phyloP scores from a whole-genome alignment of 2,113 vertebrate species.

The Podilymbus podiceps region DNA sequence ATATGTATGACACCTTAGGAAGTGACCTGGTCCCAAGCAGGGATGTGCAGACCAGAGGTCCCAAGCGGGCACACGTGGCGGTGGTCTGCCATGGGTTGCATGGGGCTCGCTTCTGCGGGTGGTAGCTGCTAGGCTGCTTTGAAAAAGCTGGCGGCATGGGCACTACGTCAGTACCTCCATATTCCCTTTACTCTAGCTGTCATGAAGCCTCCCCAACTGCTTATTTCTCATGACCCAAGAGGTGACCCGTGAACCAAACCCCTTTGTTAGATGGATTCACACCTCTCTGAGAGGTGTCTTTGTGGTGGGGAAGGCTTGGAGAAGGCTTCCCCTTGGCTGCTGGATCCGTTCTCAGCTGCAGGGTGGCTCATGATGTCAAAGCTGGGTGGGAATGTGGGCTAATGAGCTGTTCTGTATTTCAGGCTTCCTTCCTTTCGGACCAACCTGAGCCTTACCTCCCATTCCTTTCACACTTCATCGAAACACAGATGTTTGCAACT shows the following conservation, averaged over 20 bases:
- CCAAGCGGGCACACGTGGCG: background rate
- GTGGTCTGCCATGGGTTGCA: background rate
- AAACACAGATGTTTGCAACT: conserved; percentile 98
- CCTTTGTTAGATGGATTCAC: background rate
- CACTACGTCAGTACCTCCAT: background rate
- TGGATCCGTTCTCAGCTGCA: fast-evolving
- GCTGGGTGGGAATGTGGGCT: fast-evolving
- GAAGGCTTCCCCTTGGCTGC: background rate
- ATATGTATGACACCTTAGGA: background rate
- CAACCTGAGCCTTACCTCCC: conserved; percentile 89
- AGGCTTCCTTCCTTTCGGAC: conserved; percentile 95
- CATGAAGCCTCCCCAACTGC: background rate
- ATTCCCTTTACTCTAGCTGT: background rate
- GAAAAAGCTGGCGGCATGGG: background rate
- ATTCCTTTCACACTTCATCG: conserved; percentile 95
- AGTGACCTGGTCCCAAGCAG: background rate
- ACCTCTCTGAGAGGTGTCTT: background rate
- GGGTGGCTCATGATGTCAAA: fast-evolving
- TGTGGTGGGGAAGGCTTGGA: background rate
- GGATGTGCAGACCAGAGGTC: background rate
- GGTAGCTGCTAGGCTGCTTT: background rate
- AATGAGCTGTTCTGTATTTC: conserved; percentile 57
- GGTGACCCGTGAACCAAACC: background rate
- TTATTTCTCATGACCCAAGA: background rate
- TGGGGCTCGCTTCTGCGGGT: background rate